Evolutionary conservation across 2,113 vertebrate genomes (phyloP).

Genomic region (Lipotes vexillifer): DNA sequence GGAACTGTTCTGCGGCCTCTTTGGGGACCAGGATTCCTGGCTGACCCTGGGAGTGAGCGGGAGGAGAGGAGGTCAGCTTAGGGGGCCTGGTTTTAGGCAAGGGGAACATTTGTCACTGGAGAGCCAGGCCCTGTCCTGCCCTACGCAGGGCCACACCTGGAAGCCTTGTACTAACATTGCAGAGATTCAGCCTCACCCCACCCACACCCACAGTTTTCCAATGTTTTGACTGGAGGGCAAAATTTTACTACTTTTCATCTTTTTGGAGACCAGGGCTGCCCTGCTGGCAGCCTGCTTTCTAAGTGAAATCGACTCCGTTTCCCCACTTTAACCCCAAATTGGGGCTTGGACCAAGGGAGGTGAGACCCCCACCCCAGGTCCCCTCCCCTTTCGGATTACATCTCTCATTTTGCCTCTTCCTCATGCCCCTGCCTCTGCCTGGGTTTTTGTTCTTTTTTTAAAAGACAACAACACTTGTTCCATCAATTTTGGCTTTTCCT

Average conservation of each 20-base stretch:
- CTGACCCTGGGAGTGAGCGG: slow-evolving; percentile 12
- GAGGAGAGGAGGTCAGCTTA: slow-evolving; percentile 30
- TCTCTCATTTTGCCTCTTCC: neutral
- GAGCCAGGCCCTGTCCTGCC: neutral
- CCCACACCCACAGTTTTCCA: neutral
- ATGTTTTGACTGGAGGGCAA: slow-evolving; percentile 52
- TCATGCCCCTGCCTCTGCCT: neutral
- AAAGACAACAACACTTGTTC: neutral
- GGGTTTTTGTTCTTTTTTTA: slow-evolving; percentile 59
- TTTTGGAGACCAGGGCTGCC: slow-evolving; percentile 62
- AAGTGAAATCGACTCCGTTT: slow-evolving; percentile 51
- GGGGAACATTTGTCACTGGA: neutral
- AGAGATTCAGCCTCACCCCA: slow-evolving; percentile 25
- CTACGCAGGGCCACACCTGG: slow-evolving; percentile 29
- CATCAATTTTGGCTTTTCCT: slow-evolving; percentile 37
- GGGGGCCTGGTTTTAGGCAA: neutral
- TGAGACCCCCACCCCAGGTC: neutral
- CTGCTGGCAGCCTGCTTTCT: slow-evolving; percentile 63
- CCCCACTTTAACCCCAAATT: slow-evolving; percentile 64
- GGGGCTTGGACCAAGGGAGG: slow-evolving; percentile 72
- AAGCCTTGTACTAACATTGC: slow-evolving; percentile 34
- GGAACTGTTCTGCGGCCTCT: slow-evolving; percentile 26
- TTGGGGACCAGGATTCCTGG: slow-evolving; percentile 25
- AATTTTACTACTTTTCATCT: slow-evolving; percentile 52
- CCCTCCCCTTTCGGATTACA: slow-evolving; percentile 36